A percentile compares a stretch with the other conserved stretches of the same genome.
Conservation (phyloP, 23 tunicate species). For the Ascidia mentula region DNA sequence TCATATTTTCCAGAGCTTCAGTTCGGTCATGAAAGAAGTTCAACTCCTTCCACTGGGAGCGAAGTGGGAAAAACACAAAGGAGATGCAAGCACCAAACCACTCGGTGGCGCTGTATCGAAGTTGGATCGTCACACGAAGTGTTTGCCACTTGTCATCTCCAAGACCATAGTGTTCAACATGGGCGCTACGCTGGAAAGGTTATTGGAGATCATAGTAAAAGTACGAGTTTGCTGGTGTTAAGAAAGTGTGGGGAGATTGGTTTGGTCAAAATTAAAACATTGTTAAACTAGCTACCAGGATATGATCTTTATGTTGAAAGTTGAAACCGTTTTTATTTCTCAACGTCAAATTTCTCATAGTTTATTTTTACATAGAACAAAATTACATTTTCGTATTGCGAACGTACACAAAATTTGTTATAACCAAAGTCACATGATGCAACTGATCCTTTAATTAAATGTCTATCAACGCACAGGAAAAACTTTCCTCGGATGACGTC, state of each 20-base stretch:
- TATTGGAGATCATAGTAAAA: conserved; percentile 37
- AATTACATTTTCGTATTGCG: no score
- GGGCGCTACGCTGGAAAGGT: conserved; percentile 42
- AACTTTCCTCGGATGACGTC: conserved; percentile 50
- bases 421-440: no score
- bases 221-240: conserved; percentile 19
- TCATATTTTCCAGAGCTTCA: conserved; percentile 65
- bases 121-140: conserved; percentile 37
- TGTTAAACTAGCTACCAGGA: no score
- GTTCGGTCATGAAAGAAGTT: conserved; percentile 34
- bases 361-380: no score
- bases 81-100: conserved; percentile 15
- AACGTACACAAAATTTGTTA: no score
- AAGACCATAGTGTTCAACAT: conserved; percentile 69
- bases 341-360: no score
- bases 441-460: no score
- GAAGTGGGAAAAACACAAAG: neutral
- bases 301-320: no score
- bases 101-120: conserved; percentile 31
- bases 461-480: conserved; percentile 40
- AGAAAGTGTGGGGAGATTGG: no score
- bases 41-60: conserved; percentile 52
- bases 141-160: conserved; percentile 72
- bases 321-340: no score
- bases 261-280: no score